Evolutionary conservation across 2,113 vertebrate genomes (phyloP).

Genomic region (Procavia capensis): DNA sequence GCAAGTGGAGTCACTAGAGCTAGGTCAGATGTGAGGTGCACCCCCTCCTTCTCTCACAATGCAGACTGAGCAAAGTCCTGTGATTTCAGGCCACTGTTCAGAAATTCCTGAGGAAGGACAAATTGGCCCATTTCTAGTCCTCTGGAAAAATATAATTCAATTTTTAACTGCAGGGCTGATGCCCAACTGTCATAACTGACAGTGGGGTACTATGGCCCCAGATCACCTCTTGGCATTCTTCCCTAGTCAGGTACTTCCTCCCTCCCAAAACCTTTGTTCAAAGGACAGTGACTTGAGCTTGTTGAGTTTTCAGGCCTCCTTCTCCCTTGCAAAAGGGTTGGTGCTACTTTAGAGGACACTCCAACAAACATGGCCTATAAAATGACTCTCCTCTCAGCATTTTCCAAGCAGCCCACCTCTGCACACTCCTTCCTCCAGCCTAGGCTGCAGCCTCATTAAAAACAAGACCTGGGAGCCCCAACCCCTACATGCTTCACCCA

Average conservation of each 20-base stretch:
- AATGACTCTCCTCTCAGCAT: neutral
- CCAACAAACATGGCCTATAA: neutral
- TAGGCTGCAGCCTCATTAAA: neutral
- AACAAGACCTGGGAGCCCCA: neutral
- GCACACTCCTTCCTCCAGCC: neutral
- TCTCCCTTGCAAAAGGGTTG: neutral
- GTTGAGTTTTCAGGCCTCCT: neutral
- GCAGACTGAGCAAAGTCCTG: constrained; percentile 37
- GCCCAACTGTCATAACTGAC: neutral
- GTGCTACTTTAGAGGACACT: neutral
- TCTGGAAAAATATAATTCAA: constrained; percentile 48
- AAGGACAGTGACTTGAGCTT: neutral
- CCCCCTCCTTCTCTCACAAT: neutral
- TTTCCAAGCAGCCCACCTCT: neutral
- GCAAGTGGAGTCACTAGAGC: neutral
- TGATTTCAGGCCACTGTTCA: constrained; percentile 55
- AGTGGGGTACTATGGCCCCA: neutral
- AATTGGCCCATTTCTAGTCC: neutral
- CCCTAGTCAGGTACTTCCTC: neutral
- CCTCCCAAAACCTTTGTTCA: neutral
- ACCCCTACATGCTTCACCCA: neutral
- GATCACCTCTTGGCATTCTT: neutral
- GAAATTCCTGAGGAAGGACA: constrained; percentile 15
- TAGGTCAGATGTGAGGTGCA: neutral
- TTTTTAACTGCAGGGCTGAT: neutral